Base-by-base conservation (phyloP, 2,888 invertebrate species). In the Stenchaetothrips biformis region DNA sequence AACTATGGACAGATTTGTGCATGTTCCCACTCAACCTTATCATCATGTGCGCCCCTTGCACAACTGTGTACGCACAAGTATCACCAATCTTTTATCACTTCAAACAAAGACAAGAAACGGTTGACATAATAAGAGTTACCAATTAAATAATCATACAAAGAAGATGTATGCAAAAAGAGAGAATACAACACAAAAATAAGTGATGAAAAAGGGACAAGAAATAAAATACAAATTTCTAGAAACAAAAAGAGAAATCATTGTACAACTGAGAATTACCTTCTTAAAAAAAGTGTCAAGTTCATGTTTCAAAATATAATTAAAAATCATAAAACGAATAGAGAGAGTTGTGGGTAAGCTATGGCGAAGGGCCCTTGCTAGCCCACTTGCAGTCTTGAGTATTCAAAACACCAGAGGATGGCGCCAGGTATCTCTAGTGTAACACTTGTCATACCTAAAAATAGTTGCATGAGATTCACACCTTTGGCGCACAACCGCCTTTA, bases 401-500 rank as follows among this genome's bases (percentile, higher is more conserved):
- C 67, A 74, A 74, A 74, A 74, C 67, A 74, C 67, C 67, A 74
- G 67, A 74, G 67, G 67, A 74, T 74, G 67, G 67, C 67, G 67
- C 67, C n/a, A 74, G 67, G 67, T 74, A 74, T 74, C 67, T 74
- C 67, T 74, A 74, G 67, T 74, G 67, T 74, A 74, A 74, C 67
- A 74, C 67, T 74, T 74, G 67, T 74, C 67, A 74, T 74, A 74
- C 67, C 67, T 74, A 74, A 74, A 74, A 74, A 74, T 74, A 74
- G 67, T 74, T 74, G 67, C 67, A 74, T 74, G 67, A 74, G 67
- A 74, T 74, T 74, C 67, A 74, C 67, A 74, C 67, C 67, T 74
- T 74, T 74, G 67, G 67, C 67, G 67, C 67, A 74, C 25, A 25
- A 74, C 67, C 67, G 67, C 67, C 67, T 74, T 74, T 74, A 74